Evolutionary conservation across 2,797 vertebrate genomes (phyloP), one percentile per base, ranked within the genome.

Genomic region (Coregonus suidteri): DNA sequence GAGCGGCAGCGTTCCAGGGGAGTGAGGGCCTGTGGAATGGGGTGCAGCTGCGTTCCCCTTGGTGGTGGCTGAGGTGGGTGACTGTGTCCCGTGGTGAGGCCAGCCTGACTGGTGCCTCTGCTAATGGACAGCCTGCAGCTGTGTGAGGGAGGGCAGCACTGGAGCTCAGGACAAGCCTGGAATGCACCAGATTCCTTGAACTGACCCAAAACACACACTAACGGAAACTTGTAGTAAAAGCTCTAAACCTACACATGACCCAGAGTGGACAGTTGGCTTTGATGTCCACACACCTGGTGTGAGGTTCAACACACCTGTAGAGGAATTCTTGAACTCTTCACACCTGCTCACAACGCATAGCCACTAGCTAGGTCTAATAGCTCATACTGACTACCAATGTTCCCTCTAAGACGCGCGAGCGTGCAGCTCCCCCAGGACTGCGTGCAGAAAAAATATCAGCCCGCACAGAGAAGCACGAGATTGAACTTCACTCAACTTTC

Each of bases 81-180:
- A 52, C 41, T 5, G 9, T 69, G 79, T 82, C 83, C 85, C 25
- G 5, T 15, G 82, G 84, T 80, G 82, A 15, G 77, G 65, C 73
- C 78, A 75, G 79, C 80, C 85, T 87, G 81, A 69, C 53, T 78
- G 84, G 85, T 86, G 84, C 85, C 83, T 86, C 71, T 59, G 78
- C 76, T 80, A 74, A 79, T 78, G 74, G 80, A 86, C 73, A 35
- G 82, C 20, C 74, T 82, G 86, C 88, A 88, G 86, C 89, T 89
- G 84, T 82, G 86, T 68, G 51, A 6, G 51, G 7, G 34, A 54
- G 66, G 73, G 81, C 72, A 64, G 65, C 18, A 4, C 79, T 59
- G 74, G 74, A 62, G 71, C 80, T 41, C 25, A 72, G 71, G 79
- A 73, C 76, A 74, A 79, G 80, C 69, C 81, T 74, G 81, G 74